These are phyloP conservation scores for Bradypus variegatus DNA, from an alignment of 2,797 vertebrate species.

Conservation along the genomic window DNA sequence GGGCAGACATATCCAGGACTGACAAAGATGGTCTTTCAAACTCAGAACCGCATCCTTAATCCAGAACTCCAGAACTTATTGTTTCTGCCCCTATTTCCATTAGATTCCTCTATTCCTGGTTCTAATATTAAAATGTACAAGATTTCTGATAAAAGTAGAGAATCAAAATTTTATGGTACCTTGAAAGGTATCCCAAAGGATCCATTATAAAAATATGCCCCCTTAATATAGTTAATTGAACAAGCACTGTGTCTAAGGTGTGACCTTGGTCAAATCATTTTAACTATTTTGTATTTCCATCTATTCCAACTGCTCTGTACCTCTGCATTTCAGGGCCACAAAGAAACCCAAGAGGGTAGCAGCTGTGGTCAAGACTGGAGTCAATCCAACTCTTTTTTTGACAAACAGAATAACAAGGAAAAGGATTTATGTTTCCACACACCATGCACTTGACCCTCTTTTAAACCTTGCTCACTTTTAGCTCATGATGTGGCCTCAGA, in stretches of 20 bases:
- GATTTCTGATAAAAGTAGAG: neutral
- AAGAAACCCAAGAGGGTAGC: neutral
- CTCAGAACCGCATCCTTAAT: neutral
- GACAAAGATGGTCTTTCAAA: neutral
- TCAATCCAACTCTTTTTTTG: neutral
- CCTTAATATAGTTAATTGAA: neutral
- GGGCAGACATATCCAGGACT: neutral
- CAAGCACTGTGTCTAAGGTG: neutral
- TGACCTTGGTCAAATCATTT: neutral
- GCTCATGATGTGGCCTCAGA: neutral
- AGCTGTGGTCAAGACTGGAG: neutral
- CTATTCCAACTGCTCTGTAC: neutral
- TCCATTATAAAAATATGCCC: neutral
- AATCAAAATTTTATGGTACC: neutral
- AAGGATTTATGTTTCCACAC: neutral
- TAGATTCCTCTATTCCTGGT: neutral
- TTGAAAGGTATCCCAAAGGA: neutral
- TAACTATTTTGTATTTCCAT: neutral
- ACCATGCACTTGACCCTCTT: neutral
- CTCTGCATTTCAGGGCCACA: neutral
- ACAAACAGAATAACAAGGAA: neutral
- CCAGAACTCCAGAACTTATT: neutral
- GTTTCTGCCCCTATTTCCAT: neutral
- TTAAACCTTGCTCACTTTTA: neutral
- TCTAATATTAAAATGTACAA: constrained; percentile 20